Percentiles rank a stretch among this genome's conserved stretches.
These are phyloP conservation scores for Itoplectis maculator DNA, from an alignment of 2,888 invertebrate species.

Conservation along the genomic window DNA sequence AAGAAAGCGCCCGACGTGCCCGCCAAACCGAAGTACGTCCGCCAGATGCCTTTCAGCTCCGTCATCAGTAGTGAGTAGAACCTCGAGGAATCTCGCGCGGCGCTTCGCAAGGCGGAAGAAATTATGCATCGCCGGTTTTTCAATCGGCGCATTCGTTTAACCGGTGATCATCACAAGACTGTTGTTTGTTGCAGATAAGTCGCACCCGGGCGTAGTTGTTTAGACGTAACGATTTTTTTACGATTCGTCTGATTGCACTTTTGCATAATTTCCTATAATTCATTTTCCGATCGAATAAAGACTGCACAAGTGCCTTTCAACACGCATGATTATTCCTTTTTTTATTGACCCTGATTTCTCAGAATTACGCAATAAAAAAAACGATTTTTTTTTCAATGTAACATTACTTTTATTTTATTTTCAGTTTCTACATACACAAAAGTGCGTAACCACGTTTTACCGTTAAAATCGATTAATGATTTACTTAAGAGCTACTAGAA, in stretches of 20 bases:
- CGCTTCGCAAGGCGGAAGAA: conserved; percentile 18
- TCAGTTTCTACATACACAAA: conserved; percentile 75
- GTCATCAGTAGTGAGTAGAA: conserved; percentile 79
- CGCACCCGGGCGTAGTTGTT: conserved; percentile 80
- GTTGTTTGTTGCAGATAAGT: conserved; percentile 80
- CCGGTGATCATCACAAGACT: conserved; percentile 21
- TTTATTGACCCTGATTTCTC: conserved; percentile 42
- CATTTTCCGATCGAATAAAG: conserved; percentile 48
- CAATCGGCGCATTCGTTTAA: conserved; percentile 28
- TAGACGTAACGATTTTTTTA: conserved; percentile 67
- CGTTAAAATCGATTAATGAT: conserved; percentile 73
- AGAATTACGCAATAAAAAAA: conserved; percentile 11
- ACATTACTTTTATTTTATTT: conserved; percentile 77
- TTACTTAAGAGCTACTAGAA: conserved; percentile 67
- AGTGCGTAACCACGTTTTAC: conserved; percentile 73
- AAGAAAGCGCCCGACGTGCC: conserved; percentile 75
- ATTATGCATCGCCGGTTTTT: background rate
- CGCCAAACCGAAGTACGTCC: conserved; percentile 72
- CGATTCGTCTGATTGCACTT: conserved; percentile 6
- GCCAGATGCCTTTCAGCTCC: conserved; percentile 73
- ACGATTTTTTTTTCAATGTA: conserved; percentile 54
- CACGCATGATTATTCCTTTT: conserved; percentile 62
- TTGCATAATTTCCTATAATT: conserved; percentile 17
- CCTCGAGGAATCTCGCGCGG: conserved; percentile 19
- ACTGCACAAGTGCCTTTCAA: conserved; percentile 56